Evolutionary conservation across 2,888 invertebrate genomes (phyloP), one percentile per base, ranked within the genome.

Genomic region (Caenorhabditis japonica): DNA sequence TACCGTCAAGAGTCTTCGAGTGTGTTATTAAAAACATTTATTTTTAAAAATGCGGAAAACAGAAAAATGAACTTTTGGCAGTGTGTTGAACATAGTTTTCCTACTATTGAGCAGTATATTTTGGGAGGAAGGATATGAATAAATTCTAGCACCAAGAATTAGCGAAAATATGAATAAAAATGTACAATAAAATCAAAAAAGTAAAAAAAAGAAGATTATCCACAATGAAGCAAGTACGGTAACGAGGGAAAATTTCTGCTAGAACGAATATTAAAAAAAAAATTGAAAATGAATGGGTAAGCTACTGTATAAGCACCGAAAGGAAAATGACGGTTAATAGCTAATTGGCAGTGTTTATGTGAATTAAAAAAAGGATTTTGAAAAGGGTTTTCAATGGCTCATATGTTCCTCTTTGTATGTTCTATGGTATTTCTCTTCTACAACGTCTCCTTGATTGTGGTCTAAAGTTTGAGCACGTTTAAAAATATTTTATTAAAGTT

Each of bases 371-470:
- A 7, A 7, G 10, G 43, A 3, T 17, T 15, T 43, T n/a, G 19
- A 17, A n/a, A n/a, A n/a, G n/a, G n/a, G 10, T 19, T 19, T 8
- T 61, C 36, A 66, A 56, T 56, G 56, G 36, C 55, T 55, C 33
- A 66, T 66, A 25, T 73, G 73, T 27, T 73, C 79, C 70, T 82
- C 82, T 51, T 78, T 79, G 71, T 85, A 84, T 17, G 80, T 75
- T 60, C 84, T 76, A 51, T 84, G 82, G 68, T 84, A 85, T 56
- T 80, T 81, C 71, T 85, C 85, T 68, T 84, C 83, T 21, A 84
- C 81, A 21, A 78, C 68, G 46, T 84, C 85, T 56, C 79, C 77
- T 62, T 61, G 70, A 39, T 56, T 61, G 41, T 61, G 61, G 23
- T 70, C 70, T 70, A 55, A n/a, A 70, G 61, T 4, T 15, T 34